A percentile compares a stretch with the other conserved stretches of the same genome.
These are phyloP conservation scores for Brachyopa scutellaris DNA, from an alignment of 2,888 invertebrate species.

Conservation along the genomic window DNA sequence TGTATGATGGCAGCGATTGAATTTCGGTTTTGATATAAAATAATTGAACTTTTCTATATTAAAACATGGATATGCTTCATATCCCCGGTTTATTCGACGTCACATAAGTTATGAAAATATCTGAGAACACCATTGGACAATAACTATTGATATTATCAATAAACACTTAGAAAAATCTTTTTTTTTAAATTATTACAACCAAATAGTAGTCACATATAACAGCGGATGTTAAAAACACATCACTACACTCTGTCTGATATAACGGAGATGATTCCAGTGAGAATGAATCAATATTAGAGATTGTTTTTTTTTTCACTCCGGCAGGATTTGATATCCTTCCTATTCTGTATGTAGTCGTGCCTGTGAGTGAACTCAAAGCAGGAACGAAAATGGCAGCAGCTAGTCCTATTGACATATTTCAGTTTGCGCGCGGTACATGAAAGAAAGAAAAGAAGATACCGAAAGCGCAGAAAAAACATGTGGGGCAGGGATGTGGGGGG, in stretches of 20 bases:
- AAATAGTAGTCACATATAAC: slow-evolving; percentile 47
- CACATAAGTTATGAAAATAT: slow-evolving; percentile 29
- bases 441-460: slow-evolving; percentile 37
- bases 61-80: slow-evolving; percentile 30
- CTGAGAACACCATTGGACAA: no score
- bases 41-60: slow-evolving; percentile 2
- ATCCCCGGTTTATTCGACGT: not conserved
- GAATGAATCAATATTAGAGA: slow-evolving; percentile 60
- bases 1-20: not conserved
- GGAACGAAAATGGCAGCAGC: slow-evolving; percentile 55
- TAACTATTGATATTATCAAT: no score
- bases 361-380: not conserved
- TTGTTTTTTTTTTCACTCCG: slow-evolving; percentile 28
- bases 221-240: slow-evolving; percentile 60
- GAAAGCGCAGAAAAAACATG: slow-evolving; percentile 11
- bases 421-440: slow-evolving; percentile 40
- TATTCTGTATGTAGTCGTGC: slow-evolving; percentile 10
- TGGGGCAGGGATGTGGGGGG: slow-evolving; percentile 56
- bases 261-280: slow-evolving; percentile 46
- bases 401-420: slow-evolving; percentile 35
- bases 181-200: slow-evolving; percentile 26
- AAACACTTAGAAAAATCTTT: slow-evolving; percentile 20
- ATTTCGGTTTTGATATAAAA: slow-evolving; percentile 6
- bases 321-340: slow-evolving; percentile 47
- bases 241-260: slow-evolving; percentile 16